These are phyloP conservation scores for Orientallactaga bullata DNA, from an alignment of 2,113 vertebrate genomes.

Conservation along the genomic window DNA sequence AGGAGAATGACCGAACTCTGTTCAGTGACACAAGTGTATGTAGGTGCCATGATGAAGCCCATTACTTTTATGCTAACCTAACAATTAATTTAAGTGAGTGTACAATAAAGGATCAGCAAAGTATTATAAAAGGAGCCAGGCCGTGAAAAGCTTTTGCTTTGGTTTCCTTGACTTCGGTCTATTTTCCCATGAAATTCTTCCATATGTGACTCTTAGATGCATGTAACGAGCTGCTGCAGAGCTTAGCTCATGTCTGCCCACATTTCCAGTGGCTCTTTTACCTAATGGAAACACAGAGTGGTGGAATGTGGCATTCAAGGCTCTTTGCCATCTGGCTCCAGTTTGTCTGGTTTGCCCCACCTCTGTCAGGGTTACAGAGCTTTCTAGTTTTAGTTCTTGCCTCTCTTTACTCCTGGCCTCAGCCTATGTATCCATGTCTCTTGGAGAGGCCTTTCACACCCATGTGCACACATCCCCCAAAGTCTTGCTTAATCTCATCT, in stretches of 20 bases:
- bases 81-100: not conserved
- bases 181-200: not conserved
- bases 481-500: not conserved
- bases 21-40: no score
- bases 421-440: not conserved
- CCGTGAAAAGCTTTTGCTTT: not conserved
- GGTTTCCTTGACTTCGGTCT: not conserved
- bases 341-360: not conserved
- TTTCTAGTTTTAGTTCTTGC: not conserved
- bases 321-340: not conserved
- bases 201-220: not conserved
- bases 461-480: not conserved
- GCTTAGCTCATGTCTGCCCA: not conserved
- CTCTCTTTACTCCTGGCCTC: not conserved
- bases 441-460: not conserved
- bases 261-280: not conserved
- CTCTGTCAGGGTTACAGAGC: not conserved
- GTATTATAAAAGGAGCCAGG: not conserved
- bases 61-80: not conserved
- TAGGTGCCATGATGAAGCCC: no score
- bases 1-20: no score
- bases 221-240: not conserved
- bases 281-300: not conserved
- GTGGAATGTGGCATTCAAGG: not conserved
- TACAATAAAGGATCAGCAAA: not conserved